These are phyloP conservation scores for Eremobia ochroleuca DNA, from an alignment of 2,888 invertebrate genomes.

Conservation along the genomic window DNA sequence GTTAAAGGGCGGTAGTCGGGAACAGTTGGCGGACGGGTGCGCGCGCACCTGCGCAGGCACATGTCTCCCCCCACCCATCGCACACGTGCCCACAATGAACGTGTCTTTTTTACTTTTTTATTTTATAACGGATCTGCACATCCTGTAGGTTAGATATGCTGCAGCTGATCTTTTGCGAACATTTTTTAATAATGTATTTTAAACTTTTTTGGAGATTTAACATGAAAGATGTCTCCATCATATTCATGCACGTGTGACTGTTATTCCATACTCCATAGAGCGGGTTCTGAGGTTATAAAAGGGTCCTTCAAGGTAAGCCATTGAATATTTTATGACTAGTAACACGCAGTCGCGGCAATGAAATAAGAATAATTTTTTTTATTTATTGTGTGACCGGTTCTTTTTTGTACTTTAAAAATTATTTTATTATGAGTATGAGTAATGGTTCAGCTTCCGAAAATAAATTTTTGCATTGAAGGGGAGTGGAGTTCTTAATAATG, in stretches of 20 bases:
- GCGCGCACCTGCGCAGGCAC: conserved; percentile 71
- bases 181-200: conserved; percentile 33
- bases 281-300: conserved; percentile 41
- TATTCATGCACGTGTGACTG: conserved; percentile 45
- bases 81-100: conserved; percentile 62
- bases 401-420: conserved; percentile 39
- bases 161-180: conserved; percentile 53
- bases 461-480: not conserved
- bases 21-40: conserved; percentile 71
- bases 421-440: conserved; percentile 40
- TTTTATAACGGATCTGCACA: conserved; percentile 59
- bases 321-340: conserved; percentile 50
- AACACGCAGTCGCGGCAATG: conserved; percentile 34
- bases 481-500: not conserved
- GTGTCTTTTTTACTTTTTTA: conserved; percentile 56
- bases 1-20: conserved; percentile 58
- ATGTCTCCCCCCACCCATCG: conserved; percentile 65
- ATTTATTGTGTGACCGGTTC: conserved; percentile 45
- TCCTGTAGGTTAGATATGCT: conserved; percentile 61
- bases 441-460: conserved; percentile 43
- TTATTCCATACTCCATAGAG: conserved; percentile 23
- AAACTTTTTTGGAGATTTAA: conserved; percentile 14
- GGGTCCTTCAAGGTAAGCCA: conserved; percentile 64
- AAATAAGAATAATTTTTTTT: conserved; percentile 33
- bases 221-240: conserved; percentile 29